A percentile compares a stretch with the other conserved stretches of the same genome.
phyloP scores from a whole-genome alignment of 2,113 vertebrate genomes.

The Indri indri region DNA sequence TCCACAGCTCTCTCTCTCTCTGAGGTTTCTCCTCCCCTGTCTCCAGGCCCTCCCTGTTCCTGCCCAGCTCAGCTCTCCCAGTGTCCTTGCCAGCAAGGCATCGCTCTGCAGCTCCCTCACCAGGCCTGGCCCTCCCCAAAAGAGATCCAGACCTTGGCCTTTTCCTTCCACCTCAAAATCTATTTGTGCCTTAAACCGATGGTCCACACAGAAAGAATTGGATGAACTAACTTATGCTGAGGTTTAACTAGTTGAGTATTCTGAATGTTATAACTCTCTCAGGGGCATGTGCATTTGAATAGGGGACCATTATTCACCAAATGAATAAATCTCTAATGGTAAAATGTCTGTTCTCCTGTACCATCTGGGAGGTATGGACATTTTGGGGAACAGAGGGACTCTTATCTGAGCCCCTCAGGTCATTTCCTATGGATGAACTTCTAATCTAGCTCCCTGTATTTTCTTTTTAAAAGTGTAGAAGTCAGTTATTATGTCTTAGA shows the following conservation, averaged over 20 bases:
- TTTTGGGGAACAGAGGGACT: background rate
- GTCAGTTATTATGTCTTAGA: background rate
- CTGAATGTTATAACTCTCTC: background rate
- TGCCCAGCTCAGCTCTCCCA: background rate
- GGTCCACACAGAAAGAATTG: background rate
- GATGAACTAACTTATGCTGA: background rate
- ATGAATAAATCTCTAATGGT: background rate
- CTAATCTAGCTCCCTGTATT: background rate
- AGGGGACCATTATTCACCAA: background rate
- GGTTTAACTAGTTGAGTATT: background rate
- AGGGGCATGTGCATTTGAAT: background rate
- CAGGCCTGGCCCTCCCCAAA: background rate
- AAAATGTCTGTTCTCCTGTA: background rate
- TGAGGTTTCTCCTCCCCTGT: background rate
- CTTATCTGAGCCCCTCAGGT: background rate
- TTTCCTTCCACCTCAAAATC: background rate
- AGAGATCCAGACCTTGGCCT: background rate
- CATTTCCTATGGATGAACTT: background rate
- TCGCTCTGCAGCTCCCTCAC: background rate
- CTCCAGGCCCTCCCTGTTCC: background rate
- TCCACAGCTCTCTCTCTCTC: background rate
- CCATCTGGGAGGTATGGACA: background rate
- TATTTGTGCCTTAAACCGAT: background rate
- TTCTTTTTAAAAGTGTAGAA: background rate
- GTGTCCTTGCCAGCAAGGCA: fast-evolving